A percentile compares a stretch with the other conserved stretches of the same genome.
Evolutionary conservation across 1,140 invertebrate species (phyloP).

Genomic region (Drosophila auraria): DNA sequence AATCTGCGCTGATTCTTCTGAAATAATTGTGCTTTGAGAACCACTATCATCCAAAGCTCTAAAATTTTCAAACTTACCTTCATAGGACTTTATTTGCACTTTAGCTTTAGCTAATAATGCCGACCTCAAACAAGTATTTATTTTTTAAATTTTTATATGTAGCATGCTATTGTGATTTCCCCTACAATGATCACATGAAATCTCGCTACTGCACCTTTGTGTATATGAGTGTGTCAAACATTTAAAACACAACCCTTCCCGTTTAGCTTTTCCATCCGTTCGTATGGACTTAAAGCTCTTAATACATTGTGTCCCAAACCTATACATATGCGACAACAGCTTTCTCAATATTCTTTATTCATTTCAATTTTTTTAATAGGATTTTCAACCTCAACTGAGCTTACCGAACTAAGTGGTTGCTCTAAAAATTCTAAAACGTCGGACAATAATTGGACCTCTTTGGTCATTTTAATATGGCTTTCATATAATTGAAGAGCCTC

Average conservation of each 20-base stretch:
- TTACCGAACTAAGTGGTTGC: constrained; percentile 2
- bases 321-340: neutral
- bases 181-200: too few species aligned
- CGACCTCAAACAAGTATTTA: too few species aligned
- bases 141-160: too few species aligned
- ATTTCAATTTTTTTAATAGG: neutral
- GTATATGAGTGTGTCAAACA: neutral
- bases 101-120: too few species aligned
- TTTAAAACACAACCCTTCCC: neutral
- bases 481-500: constrained; percentile 2
- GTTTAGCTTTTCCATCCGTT: neutral
- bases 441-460: neutral
- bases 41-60: too few species aligned
- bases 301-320: neutral
- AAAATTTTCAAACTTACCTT: too few species aligned
- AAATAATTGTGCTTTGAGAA: too few species aligned
- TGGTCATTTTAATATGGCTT: neutral
- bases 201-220: neutral
- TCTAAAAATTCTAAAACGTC: neutral
- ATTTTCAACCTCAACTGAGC: constrained; percentile 1
- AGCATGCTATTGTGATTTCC: too few species aligned
- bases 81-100: too few species aligned
- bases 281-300: neutral
- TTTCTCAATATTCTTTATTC: neutral
- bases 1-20: too few species aligned